A percentile compares a stretch with the other conserved stretches of the same genome.
phyloP scores from a whole-genome alignment of 2,113 vertebrate species.

The Saguinus imperator region DNA sequence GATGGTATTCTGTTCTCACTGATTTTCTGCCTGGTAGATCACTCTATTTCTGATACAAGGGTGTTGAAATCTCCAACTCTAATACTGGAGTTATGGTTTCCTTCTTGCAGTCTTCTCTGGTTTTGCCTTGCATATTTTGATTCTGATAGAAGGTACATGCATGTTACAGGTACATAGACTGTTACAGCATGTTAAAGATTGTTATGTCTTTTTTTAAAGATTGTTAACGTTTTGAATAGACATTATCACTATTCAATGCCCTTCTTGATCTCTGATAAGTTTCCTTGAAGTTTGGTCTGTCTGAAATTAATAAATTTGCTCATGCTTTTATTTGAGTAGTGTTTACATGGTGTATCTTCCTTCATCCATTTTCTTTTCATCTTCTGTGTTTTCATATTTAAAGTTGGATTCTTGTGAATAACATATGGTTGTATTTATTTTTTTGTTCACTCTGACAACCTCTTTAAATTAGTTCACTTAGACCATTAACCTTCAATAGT shows the following conservation, averaged over 20 bases:
- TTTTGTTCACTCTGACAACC: neutral
- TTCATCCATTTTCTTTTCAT: neutral
- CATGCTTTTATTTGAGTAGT: neutral
- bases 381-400: neutral
- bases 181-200: neutral
- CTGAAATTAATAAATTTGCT: neutral
- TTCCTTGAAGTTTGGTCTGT: neutral
- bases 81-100: neutral
- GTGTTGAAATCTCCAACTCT: neutral
- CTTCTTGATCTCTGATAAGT: neutral
- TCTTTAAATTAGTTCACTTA: neutral
- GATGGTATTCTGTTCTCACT: neutral
- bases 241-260: neutral
- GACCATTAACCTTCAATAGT: neutral
- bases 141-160: neutral
- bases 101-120: neutral
- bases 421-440: neutral
- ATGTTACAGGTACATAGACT: neutral
- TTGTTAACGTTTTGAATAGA: neutral
- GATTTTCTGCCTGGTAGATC: neutral
- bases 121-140: neutral
- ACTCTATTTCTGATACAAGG: neutral
- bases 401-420: neutral
- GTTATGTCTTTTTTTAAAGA: too few relatives aligned
- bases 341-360: neutral